Conservation (phyloP, 2,797 vertebrate genomes). For the Alfaro cultratus region DNA sequence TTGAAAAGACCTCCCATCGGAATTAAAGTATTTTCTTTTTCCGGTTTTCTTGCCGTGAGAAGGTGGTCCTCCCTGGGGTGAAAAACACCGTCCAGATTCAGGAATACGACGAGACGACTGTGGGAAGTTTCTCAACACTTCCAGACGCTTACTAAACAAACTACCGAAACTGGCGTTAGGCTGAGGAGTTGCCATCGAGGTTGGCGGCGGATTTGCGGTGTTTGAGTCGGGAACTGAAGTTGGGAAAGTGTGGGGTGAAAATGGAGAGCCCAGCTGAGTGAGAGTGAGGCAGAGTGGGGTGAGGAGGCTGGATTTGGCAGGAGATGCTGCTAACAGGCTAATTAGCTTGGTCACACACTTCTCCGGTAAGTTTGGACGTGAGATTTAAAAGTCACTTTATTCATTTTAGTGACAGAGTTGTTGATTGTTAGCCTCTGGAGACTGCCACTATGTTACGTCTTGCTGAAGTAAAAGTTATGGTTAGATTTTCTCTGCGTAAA, state of each 20-base stretch:
- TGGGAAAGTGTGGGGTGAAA: constrained; percentile 71
- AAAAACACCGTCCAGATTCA: constrained; percentile 73
- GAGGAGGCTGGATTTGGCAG: constrained; percentile 80
- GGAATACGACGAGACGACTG: constrained; percentile 18
- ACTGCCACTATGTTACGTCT: background rate
- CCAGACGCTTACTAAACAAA: background rate
- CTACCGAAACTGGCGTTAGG: background rate
- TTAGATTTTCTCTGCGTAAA: background rate
- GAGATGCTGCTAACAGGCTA: constrained; percentile 70
- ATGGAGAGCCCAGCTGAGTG: constrained; percentile 82
- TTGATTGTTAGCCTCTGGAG: background rate
- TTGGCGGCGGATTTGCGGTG: background rate
- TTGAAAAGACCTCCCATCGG: constrained; percentile 47
- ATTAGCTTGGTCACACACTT: constrained; percentile 55
- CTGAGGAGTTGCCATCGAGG: background rate
- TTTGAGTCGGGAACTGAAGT: constrained; percentile 61
- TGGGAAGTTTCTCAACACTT: constrained; percentile 12
- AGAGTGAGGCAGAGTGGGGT: constrained; percentile 81
- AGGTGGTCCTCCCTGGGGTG: constrained; percentile 65
- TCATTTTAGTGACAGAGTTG: background rate
- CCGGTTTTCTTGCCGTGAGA: constrained; percentile 33
- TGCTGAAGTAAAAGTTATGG: background rate
- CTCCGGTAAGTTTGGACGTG: constrained; percentile 59
- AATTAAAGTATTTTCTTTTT: background rate
- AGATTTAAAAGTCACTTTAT: constrained; percentile 27